These are phyloP conservation scores for Junonia oenone DNA, from an alignment of 2,888 invertebrate species.

Conservation along the genomic window DNA sequence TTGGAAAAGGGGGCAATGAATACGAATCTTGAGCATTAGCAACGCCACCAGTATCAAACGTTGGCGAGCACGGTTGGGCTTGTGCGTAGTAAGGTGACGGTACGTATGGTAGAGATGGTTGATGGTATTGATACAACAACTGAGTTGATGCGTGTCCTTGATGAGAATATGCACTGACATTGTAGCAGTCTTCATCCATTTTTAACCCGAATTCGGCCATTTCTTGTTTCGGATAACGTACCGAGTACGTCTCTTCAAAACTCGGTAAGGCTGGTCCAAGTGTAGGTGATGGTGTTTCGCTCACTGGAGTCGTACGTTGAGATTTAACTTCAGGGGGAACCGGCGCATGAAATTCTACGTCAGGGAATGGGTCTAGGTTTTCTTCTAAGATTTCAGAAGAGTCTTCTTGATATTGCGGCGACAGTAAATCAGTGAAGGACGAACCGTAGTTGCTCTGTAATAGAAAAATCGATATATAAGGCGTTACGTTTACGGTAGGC, in stretches of 20 bases:
- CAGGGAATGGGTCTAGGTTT: constrained; percentile 86
- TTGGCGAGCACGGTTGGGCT: constrained; percentile 79
- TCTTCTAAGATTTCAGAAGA: constrained; percentile 84
- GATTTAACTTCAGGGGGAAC: constrained; percentile 63
- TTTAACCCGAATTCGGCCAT: constrained; percentile 84
- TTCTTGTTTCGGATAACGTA: constrained; percentile 84
- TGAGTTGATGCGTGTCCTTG: constrained; percentile 80
- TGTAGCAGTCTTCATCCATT: constrained; percentile 93
- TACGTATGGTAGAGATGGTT: constrained; percentile 78
- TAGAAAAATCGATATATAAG: constrained; percentile 53
- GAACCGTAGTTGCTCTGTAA: constrained; percentile 88
- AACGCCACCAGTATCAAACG: constrained; percentile 68
- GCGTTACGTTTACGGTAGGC: constrained; percentile 64
- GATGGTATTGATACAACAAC: constrained; percentile 79
- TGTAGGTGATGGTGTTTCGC: constrained; percentile 66
- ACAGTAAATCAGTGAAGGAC: constrained; percentile 88
- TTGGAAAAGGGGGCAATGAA: constrained; percentile 85
- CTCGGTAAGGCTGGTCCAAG: constrained; percentile 86
- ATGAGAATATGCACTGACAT: constrained; percentile 79
- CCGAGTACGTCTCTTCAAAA: constrained; percentile 93
- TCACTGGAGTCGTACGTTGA: constrained; percentile 62
- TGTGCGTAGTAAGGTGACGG: constrained; percentile 80
- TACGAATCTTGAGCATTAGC: constrained; percentile 82
- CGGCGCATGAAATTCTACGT: constrained; percentile 80
- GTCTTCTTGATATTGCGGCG: constrained; percentile 86